Evolutionary conservation across 1,140 invertebrate genomes (phyloP).

Genomic region (Hylaeus volcanicus): DNA sequence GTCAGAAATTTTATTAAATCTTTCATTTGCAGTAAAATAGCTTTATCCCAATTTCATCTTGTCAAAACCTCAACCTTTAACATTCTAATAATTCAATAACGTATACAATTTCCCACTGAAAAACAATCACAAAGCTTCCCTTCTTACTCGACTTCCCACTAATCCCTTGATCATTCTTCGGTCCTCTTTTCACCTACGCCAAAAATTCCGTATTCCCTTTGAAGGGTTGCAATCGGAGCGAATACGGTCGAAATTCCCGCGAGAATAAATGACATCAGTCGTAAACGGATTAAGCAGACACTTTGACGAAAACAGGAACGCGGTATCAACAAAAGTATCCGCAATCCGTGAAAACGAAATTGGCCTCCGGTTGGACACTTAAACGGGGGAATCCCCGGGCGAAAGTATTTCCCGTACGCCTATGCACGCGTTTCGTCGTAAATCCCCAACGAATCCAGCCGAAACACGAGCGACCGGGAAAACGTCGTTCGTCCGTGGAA

Average conservation of each 20-base stretch:
- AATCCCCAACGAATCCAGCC: conserved; percentile 34
- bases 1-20: too few relatives aligned
- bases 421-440: not conserved
- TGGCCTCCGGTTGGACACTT: not conserved
- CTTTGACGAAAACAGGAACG: not conserved
- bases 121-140: too few relatives aligned
- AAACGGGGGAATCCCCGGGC: not conserved
- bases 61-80: too few relatives aligned
- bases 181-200: too few relatives aligned
- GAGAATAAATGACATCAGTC: not conserved
- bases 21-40: too few relatives aligned
- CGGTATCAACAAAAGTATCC: not conserved
- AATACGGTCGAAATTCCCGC: not conserved
- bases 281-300: conserved; percentile 2
- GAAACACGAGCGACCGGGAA: conserved; percentile 43
- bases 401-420: conserved; percentile 26
- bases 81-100: too few relatives aligned
- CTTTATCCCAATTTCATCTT: too few relatives aligned
- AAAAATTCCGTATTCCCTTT: too few relatives aligned
- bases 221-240: too few relatives aligned
- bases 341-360: conserved; percentile 13
- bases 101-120: too few relatives aligned
- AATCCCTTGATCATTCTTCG: too few relatives aligned
- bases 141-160: too few relatives aligned
- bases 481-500: conserved; percentile 47